Evolutionary conservation across 2,113 vertebrate species (phyloP).

Genomic region (Nycticorax nycticorax): DNA sequence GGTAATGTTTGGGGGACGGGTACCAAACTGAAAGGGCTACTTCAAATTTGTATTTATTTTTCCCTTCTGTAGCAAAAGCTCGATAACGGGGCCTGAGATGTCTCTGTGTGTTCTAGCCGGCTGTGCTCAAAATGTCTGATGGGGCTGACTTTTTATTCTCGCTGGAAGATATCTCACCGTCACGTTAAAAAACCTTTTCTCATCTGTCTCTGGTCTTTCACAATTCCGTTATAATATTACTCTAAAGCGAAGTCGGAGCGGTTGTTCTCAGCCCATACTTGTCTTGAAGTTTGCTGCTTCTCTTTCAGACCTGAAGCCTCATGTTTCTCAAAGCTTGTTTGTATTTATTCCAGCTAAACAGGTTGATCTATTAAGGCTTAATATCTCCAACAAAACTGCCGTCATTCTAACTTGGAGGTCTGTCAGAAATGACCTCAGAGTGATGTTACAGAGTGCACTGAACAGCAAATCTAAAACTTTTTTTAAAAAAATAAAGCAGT

Average conservation of each 20-base stretch:
- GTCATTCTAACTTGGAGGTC: not conserved
- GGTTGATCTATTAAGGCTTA: not conserved
- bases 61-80: not conserved
- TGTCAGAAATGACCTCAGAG: not conserved
- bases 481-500: not conserved
- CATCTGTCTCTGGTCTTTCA: not conserved
- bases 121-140: not conserved
- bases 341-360: not conserved
- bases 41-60: not conserved
- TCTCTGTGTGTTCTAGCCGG: not conserved
- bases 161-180: not conserved
- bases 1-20: not conserved
- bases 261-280: not conserved
- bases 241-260: not conserved
- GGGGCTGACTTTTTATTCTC: not conserved
- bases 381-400: not conserved
- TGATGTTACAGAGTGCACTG: not conserved
- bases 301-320: not conserved
- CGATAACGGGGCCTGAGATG: accelerated
- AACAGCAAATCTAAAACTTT: not conserved
- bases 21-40: not conserved
- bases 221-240: not conserved
- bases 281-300: not conserved
- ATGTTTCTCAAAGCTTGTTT: not conserved
- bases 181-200: not conserved